Evolutionary conservation across 2,113 vertebrate species (phyloP), one percentile per base, ranked within the genome.

Genomic region (Brachyhypopomus gauderio): DNA sequence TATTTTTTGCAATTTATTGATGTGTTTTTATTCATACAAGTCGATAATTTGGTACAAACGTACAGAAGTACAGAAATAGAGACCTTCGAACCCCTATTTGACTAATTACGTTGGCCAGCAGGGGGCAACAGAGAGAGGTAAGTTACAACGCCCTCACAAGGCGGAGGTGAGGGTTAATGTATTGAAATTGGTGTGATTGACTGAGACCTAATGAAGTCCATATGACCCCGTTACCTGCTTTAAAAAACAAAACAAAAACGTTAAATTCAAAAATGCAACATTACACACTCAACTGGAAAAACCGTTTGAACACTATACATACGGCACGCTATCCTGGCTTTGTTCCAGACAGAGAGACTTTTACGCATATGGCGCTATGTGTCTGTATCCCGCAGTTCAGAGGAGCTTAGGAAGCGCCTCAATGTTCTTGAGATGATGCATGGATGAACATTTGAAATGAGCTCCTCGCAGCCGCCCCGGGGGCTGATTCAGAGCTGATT

Each of bases 371-470:
- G 45, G 45, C 45, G 45, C 41, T 41, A 52, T 52, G 45, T 14
- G 41, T 41, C 41, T 41, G 41, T 9, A 52, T 52, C 75, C 85
- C 80, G 58, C 72, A 83, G 88, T 89, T 72, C 72, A 78, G 88
- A 85, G 80, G 85, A 87, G 89, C 91, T 87, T 90, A 14, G 45
- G 88, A 94, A 95, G 91, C 93, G 94, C 92, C 94, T 96, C 94
- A 94, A 94, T 95, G 94, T 96, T 93, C 79, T 94, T 94, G 91
- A 93, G 94, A 95, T 95, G 96, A 95, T 96, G 96, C 96, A 95
- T 96, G 96, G 96, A 89, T 97, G 95, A 97, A 95, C 96, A 96
- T 97, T 95, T 94, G 94, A 97, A 98, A 97, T 96, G 95, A 96
- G 95, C 95, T 96, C 94, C 66, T 94, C 94, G 45, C 45, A 90